phyloP scores from a whole-genome alignment of 1,140 invertebrate genomes.

The Stegodyphus dumicola region DNA sequence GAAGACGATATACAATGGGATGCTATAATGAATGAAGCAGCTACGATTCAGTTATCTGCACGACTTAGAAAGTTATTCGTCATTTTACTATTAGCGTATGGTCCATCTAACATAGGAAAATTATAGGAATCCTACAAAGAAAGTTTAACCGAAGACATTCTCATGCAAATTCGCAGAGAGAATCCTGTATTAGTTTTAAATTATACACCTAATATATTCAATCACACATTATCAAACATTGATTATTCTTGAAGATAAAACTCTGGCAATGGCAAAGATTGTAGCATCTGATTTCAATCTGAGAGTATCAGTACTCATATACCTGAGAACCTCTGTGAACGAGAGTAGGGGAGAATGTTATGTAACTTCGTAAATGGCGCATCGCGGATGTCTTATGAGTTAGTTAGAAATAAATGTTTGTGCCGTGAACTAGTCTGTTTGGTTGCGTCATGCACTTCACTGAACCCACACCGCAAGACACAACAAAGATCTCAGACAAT shows the following conservation, averaged over 20 bases:
- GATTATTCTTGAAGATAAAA: constrained; percentile 45
- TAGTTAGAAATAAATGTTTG: no score
- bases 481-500: background rate
- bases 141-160: background rate
- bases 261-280: constrained; percentile 22
- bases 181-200: background rate
- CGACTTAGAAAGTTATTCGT: constrained; percentile 60
- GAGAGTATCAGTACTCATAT: no score
- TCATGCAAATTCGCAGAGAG: background rate
- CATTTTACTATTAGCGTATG: background rate
- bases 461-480: no score
- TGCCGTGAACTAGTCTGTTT: no score
- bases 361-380: no score
- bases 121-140: constrained; percentile 32
- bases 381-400: no score
- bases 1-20: constrained; percentile 66
- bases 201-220: constrained; percentile 6
- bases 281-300: no score
- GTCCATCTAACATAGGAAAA: constrained; percentile 14
- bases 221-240: no score
- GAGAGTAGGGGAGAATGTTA: no score
- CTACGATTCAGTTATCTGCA: constrained; percentile 66
- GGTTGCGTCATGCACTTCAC: no score
- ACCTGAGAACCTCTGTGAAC: no score
- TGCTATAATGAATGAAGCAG: constrained; percentile 66